Conservation (phyloP, 2,113 vertebrate species). For the Paedocypris sp. region DNA sequence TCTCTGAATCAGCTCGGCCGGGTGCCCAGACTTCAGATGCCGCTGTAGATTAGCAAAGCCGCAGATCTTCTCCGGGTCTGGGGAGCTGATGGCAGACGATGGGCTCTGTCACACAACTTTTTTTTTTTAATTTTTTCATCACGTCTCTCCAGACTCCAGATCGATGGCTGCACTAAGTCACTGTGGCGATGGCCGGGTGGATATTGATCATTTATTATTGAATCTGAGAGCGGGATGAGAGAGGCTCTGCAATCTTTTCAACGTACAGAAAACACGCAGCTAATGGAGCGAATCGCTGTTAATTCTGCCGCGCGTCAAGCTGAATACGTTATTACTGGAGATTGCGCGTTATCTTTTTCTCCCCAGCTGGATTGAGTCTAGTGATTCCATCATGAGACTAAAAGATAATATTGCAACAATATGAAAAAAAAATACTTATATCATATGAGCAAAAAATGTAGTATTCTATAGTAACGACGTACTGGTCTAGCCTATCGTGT, state of each 20-base stretch:
- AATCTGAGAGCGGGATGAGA: slow-evolving; percentile 45
- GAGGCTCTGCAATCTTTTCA: slow-evolving; percentile 9
- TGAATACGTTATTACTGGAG: too few relatives aligned
- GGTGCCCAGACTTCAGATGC: slow-evolving; percentile 7
- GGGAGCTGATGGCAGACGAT: slow-evolving; percentile 35
- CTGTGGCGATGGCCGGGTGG: slow-evolving; percentile 42
- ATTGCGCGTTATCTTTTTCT: too few relatives aligned
- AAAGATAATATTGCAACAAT: too few relatives aligned
- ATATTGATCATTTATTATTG: slow-evolving; percentile 61
- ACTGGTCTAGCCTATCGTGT: too few relatives aligned
- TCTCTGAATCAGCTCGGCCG: slow-evolving; percentile 3
- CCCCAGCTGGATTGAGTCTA: too few relatives aligned
- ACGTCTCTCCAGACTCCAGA: slow-evolving; percentile 43
- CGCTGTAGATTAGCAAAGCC: slow-evolving; percentile 17
- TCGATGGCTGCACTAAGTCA: slow-evolving; percentile 49
- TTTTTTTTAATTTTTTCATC: slow-evolving; percentile 42
- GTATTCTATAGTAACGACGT: too few relatives aligned
- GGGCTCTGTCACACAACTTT: slow-evolving; percentile 23
- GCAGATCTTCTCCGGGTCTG: slow-evolving; percentile 23
- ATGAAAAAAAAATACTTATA: too few relatives aligned
- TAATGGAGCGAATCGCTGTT: slow-evolving; percentile 27
- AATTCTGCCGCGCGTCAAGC: too few relatives aligned
- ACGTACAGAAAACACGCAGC: slow-evolving; percentile 13
- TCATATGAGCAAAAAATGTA: too few relatives aligned
- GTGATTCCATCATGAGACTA: too few relatives aligned